Evolutionary conservation across 1,140 invertebrate species (phyloP).

Genomic region (Augochlora pura): DNA sequence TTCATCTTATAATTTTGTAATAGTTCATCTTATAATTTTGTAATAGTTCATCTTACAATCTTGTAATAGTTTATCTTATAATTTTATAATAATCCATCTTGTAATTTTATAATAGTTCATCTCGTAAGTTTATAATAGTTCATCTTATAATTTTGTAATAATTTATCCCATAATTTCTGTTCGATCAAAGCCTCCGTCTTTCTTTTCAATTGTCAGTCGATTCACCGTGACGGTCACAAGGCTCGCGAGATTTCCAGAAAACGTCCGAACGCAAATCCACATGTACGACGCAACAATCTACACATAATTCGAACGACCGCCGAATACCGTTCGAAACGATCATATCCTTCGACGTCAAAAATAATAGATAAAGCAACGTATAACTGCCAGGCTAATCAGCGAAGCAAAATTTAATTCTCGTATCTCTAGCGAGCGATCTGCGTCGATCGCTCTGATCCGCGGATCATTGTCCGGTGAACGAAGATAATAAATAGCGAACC

Average conservation of each 20-base stretch:
- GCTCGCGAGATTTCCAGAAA: not conserved
- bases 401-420: conserved; percentile 58
- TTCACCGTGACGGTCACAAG: not conserved
- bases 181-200: too few species aligned
- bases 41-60: too few species aligned
- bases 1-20: too few species aligned
- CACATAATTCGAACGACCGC: conserved; percentile 13
- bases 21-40: too few species aligned
- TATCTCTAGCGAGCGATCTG: not conserved
- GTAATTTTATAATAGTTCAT: too few species aligned
- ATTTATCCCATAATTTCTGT: too few species aligned
- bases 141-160: too few species aligned
- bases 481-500: conserved; percentile 53
- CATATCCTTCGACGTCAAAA: conserved; percentile 44
- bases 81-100: too few species aligned
- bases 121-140: too few species aligned
- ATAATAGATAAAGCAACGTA: conserved; percentile 63
- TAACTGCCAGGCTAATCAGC: conserved; percentile 65
- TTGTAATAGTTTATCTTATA: too few species aligned
- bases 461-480: conserved; percentile 3
- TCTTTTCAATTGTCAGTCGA: too few species aligned
- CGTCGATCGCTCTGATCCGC: not conserved
- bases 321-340: not conserved
- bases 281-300: conserved; percentile 31
- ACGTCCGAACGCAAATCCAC: conserved; percentile 26